A percentile compares a stretch with the other conserved stretches of the same genome.
Evolutionary conservation across 2,888 invertebrate genomes (phyloP).

Genomic region (Eumerus sabulonum): DNA sequence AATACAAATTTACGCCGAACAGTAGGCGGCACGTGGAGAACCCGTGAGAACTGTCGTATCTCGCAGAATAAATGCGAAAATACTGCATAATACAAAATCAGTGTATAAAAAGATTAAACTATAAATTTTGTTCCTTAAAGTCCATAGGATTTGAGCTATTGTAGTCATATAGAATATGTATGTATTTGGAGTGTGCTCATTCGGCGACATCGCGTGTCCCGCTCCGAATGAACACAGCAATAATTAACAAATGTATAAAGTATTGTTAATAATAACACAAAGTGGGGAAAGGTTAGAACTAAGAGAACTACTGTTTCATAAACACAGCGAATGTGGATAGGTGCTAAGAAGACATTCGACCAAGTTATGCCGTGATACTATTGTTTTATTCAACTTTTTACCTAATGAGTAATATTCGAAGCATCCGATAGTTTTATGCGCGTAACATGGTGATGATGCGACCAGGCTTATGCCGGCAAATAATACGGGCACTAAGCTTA

Average conservation of each 20-base stretch:
- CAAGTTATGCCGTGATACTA: constrained; percentile 53
- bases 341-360: constrained; percentile 40
- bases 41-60: background rate
- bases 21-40: background rate
- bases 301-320: constrained; percentile 55
- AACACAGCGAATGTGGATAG: constrained; percentile 55
- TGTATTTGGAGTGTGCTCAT: constrained; percentile 52
- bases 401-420: constrained; percentile 58
- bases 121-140: constrained; percentile 48
- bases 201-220: constrained; percentile 11
- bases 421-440: constrained; percentile 42
- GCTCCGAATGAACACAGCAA: constrained; percentile 57
- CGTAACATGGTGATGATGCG: too few relatives aligned
- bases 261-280: constrained; percentile 36
- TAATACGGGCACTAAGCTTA: constrained; percentile 36
- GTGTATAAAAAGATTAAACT: constrained; percentile 31
- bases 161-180: constrained; percentile 17
- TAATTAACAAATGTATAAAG: constrained; percentile 55
- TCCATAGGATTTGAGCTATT: constrained; percentile 67
- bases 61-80: constrained; percentile 45
- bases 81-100: constrained; percentile 41
- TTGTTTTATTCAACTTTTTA: constrained; percentile 42
- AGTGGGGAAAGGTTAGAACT: constrained; percentile 23
- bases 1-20: background rate
- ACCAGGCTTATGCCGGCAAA: constrained; percentile 15